Conservation (phyloP, 2,113 vertebrate genomes). For the Callocephalon fimbriatum region DNA sequence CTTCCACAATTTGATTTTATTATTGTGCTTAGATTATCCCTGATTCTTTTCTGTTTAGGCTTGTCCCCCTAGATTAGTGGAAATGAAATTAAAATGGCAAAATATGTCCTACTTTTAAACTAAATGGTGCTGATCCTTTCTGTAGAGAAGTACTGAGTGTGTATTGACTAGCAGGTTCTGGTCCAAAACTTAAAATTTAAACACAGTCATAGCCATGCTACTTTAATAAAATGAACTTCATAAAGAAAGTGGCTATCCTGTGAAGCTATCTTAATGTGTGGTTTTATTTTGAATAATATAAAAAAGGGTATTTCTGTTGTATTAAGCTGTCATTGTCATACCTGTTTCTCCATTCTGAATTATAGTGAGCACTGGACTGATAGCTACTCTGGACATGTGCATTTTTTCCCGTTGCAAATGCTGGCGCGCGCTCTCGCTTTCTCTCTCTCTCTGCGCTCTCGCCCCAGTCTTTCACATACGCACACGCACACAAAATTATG, state of each 20-base stretch:
- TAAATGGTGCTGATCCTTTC: background rate
- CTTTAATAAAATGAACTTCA: background rate
- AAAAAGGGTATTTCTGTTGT: background rate
- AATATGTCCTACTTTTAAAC: background rate
- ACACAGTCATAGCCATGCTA: background rate
- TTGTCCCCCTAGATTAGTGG: background rate
- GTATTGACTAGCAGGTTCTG: background rate
- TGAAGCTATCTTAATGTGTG: background rate
- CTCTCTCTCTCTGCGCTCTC: rapidly evolving
- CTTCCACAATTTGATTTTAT: slow-evolving; percentile 4
- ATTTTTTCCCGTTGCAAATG: background rate
- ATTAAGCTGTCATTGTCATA: background rate
- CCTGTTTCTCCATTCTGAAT: slow-evolving; percentile 5
- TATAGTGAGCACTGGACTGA: background rate
- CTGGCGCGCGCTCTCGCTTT: background rate
- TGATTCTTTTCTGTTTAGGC: background rate
- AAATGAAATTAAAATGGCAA: slow-evolving; percentile 28
- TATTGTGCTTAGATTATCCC: background rate
- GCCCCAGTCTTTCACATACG: background rate
- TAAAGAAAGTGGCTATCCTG: background rate
- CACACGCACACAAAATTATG: background rate
- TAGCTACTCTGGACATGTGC: background rate
- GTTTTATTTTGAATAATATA: background rate
- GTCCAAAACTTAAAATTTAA: background rate
- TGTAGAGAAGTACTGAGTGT: background rate